Evolutionary conservation across 2,797 vertebrate genomes (phyloP).

Genomic region (Spinus pinus): DNA sequence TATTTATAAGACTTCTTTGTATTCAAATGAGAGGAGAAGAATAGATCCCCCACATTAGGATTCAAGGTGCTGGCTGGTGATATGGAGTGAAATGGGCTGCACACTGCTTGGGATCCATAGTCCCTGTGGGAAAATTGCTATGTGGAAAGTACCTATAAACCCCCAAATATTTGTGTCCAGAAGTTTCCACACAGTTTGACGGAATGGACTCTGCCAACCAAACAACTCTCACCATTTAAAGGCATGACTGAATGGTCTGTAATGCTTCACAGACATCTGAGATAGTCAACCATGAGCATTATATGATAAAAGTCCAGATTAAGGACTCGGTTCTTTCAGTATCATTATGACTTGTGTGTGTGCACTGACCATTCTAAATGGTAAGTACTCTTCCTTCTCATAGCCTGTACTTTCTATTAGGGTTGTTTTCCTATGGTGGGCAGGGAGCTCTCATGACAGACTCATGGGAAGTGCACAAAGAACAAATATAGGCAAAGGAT

Average conservation of each 20-base stretch:
- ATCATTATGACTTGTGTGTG: neutral
- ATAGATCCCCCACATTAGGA: neutral
- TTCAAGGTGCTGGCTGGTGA: neutral
- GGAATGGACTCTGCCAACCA: neutral
- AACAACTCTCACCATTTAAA: neutral
- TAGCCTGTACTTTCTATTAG: neutral
- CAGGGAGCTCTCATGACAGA: constrained; percentile 8
- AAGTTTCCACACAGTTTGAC: neutral
- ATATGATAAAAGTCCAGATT: constrained; percentile 19
- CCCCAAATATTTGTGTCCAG: neutral
- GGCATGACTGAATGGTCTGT: neutral
- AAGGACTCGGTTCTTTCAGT: constrained; percentile 2
- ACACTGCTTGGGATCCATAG: neutral
- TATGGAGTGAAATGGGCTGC: neutral
- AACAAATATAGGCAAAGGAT: constrained; percentile 37
- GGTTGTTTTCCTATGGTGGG: neutral
- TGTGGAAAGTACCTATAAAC: constrained; percentile 1
- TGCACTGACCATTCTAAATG: neutral
- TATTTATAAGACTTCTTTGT: neutral
- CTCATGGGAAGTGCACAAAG: constrained; percentile 16
- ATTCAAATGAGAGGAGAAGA: neutral
- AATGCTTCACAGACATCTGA: constrained; percentile 9
- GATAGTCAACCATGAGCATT: neutral
- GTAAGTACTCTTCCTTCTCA: constrained; percentile 26
- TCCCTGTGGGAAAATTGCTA: neutral